Evolutionary conservation across 2,797 vertebrate genomes (phyloP), one percentile per base, ranked within the genome.

Genomic region (Vireo griseus): DNA sequence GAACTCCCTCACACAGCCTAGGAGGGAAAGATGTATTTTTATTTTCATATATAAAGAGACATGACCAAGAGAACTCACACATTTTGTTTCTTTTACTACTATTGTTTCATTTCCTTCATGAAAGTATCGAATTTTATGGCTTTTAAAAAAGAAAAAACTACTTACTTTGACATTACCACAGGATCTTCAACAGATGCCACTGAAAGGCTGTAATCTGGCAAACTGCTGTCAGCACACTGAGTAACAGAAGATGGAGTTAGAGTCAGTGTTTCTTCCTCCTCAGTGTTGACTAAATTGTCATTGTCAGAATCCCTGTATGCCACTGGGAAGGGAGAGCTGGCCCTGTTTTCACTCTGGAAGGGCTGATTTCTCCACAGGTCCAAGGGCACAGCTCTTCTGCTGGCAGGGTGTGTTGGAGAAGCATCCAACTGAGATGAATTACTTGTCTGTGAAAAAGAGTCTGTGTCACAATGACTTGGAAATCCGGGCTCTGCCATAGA

Each of bases 91-190:
- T 11, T 69, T 91, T 29, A 26, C 31, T 17, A 31, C 16, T 28
- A 7, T 5, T 71, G 17, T 59, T 82, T 67, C 33, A 40, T 8
- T 88, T 61, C 39, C 51, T 73, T 62, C 42, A n/a, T 17, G 4
- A 25, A 79, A 66, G 51, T 12, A 75, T 12, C 33, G 63, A 74
- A 85, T 19, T 40, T 25, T 21, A 3, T 1, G 0, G 25, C 25
- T 72, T 82, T 15, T 4, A 18, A 29, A 80, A 29, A 65, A 28
- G 11, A 29, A 16, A 33, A 55, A 66, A 25, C 11, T 59, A 97
- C 99, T 98, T 98, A 99, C 99, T 99, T 98, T 55, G 99, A 99
- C 62, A 99, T 97, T 28, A 99, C 96, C 45, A 99, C 98, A 29
- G 99, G 99, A 95, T 99, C 99, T 68, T 99, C 99, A 45, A 98